Conservation (phyloP, 2,797 vertebrate species). For the Ispidina lecontei region DNA sequence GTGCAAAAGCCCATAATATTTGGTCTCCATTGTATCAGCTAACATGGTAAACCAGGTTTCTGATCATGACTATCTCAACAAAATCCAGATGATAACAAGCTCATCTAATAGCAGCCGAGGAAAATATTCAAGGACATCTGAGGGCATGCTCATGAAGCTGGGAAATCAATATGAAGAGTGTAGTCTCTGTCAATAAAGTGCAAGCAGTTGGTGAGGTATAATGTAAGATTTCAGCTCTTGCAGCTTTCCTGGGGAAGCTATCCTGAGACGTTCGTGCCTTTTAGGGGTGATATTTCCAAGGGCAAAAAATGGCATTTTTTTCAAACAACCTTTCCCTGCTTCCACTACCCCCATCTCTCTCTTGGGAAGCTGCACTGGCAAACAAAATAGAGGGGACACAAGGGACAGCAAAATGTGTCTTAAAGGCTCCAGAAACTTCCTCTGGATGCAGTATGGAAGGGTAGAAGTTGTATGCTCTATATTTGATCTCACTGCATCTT, state of each 20-base stretch:
- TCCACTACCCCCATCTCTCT: not conserved
- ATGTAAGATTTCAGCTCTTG: too few species aligned
- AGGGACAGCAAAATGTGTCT: not conserved
- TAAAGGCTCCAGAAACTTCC: not conserved
- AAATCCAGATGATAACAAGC: not conserved
- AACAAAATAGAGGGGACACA: not conserved
- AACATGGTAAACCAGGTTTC: not conserved
- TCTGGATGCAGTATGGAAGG: not conserved
- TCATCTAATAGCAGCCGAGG: not conserved
- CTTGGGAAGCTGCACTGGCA: not conserved
- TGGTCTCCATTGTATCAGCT: not conserved
- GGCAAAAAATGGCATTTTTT: too few species aligned
- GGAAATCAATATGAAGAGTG: not conserved
- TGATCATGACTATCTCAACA: not conserved
- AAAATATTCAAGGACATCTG: not conserved
- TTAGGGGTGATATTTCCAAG: too few species aligned
- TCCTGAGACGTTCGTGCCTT: too few species aligned
- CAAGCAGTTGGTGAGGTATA: too few species aligned
- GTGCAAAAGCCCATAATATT: not conserved
- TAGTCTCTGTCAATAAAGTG: not conserved
- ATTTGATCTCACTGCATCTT: not conserved
- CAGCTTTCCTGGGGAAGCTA: too few species aligned
- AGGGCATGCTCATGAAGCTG: not conserved
- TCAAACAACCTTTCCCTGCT: not conserved
- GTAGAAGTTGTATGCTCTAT: not conserved